phyloP scores from a whole-genome alignment of 2,113 vertebrate genomes.

The Leptobrachium ailaonicum region DNA sequence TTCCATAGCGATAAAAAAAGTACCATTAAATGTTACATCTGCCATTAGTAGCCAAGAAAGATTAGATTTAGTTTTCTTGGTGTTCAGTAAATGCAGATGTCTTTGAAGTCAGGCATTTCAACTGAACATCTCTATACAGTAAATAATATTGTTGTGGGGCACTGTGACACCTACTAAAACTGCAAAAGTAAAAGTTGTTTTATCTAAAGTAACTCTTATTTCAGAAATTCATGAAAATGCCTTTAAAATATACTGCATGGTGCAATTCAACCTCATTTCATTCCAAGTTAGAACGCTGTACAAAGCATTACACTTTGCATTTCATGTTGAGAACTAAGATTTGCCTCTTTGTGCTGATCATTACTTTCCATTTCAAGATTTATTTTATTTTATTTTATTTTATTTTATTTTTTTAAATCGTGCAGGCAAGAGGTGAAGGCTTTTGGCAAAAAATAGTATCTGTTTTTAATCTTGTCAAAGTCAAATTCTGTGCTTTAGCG shows the following conservation, averaged over 20 bases:
- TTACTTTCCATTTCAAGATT: slow-evolving; percentile 44
- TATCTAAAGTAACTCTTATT: neutral
- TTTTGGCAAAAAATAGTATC: slow-evolving; percentile 40
- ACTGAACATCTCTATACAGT: no score
- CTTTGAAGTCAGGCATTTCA: no score
- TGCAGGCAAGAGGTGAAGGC: slow-evolving; percentile 38
- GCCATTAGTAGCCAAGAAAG: no score
- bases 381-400: slow-evolving; percentile 10
- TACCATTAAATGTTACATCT: no score
- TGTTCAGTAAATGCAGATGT: no score
- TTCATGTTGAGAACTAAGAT: slow-evolving; percentile 25
- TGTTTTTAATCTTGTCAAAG: slow-evolving; percentile 46
- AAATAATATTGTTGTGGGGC: no score
- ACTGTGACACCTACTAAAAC: no score
- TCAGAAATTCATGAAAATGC: slow-evolving; percentile 12
- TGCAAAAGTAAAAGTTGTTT: neutral
- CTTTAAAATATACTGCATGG: slow-evolving; percentile 1
- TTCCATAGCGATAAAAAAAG: no score
- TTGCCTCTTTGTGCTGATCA: slow-evolving; percentile 32
- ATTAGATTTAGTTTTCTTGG: no score
- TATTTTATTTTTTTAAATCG: slow-evolving; percentile 25
- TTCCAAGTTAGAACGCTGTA: slow-evolving; percentile 9
- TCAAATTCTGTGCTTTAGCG: slow-evolving; percentile 41
- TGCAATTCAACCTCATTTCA: slow-evolving; percentile 5
- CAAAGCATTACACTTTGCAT: slow-evolving; percentile 20